Percentiles rank a stretch among this genome's conserved stretches.
phyloP scores from a whole-genome alignment of 2,113 vertebrate species.

The Engystomops pustulosus region DNA sequence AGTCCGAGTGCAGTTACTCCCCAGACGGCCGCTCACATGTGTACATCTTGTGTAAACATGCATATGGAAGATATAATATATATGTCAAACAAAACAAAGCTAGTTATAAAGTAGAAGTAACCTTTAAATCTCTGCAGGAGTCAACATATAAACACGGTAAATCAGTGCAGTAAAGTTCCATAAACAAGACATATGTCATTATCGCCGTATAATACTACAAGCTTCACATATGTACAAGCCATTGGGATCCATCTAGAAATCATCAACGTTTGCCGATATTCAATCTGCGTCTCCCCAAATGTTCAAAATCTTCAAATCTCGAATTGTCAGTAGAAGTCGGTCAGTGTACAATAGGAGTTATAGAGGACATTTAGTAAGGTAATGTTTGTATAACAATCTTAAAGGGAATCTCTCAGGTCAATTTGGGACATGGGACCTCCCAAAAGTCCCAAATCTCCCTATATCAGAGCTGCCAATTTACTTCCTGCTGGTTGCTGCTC shows the following conservation, averaged over 20 bases:
- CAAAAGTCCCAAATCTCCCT: too few relatives aligned
- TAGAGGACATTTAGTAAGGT: too few relatives aligned
- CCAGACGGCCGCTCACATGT: constrained; percentile 38
- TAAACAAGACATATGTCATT: constrained; percentile 52
- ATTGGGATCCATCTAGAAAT: background rate
- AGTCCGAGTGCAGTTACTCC: constrained; percentile 31
- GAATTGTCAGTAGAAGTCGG: too few relatives aligned
- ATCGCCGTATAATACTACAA: background rate
- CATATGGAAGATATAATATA: constrained; percentile 59
- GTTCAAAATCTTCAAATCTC: background rate
- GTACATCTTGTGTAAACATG: constrained; percentile 56
- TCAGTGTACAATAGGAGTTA: background rate
- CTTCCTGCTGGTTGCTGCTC: too few relatives aligned
- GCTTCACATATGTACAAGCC: background rate
- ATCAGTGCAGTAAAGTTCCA: constrained; percentile 32
- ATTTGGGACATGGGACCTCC: too few relatives aligned
- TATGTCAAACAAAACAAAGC: constrained; percentile 56
- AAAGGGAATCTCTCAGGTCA: too few relatives aligned
- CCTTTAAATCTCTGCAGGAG: constrained; percentile 57
- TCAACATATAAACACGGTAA: constrained; percentile 57
- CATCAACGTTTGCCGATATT: too few relatives aligned
- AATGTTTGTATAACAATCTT: too few relatives aligned
- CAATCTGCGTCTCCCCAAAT: background rate
- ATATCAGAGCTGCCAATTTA: too few relatives aligned
- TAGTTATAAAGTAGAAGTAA: constrained; percentile 55